Evolutionary conservation across 1,140 invertebrate genomes (phyloP), one percentile per base, ranked within the genome.

Genomic region (Eumeta japonica): DNA sequence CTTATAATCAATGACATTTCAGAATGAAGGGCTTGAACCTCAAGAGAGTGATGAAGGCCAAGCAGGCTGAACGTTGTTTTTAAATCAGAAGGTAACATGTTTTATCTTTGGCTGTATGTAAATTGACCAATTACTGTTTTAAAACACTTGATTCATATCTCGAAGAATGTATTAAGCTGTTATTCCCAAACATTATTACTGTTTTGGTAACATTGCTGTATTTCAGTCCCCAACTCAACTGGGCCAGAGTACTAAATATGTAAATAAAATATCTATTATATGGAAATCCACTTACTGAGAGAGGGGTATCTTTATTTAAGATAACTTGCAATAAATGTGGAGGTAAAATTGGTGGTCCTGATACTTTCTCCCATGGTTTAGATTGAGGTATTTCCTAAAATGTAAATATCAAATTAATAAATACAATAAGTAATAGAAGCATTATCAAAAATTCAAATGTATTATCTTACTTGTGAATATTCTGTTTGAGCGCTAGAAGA

Each of bases 261-360:
- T 17, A 16, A 17, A 41, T 19, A 20, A 32, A 29, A 30, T 19
- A 39, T 24, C 30, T 37, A 41, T 54, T 62, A 57, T 55, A 67
- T 65, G 28, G 62, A 68, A 28, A 68, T 38, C 35, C 13, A 35
- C 80, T 81, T 78, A 93, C 89, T 48, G 91, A 92, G 46, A 93
- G 77, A 28, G 94, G 93, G 18, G 94, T 97, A 59, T 98, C 95
- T 76, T 98, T 98, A 71, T 99, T 99, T 2, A 99, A 79, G 61
- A 99, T 99, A 63, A 99, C 96, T 83, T 98, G 95, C 11, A 98
- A 78, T 31, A 99, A 76, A 78, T 98, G 94, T 17, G 97, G 97
- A 18, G 97, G 97, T 45, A 99, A 78, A 48, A 98, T 90, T 5
- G 97, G 97, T n/a, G 97, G 96, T 0, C 91, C 92, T 31, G 89